phyloP scores from a whole-genome alignment of 2,797 vertebrate species.

The Bryconaethiops microstoma region DNA sequence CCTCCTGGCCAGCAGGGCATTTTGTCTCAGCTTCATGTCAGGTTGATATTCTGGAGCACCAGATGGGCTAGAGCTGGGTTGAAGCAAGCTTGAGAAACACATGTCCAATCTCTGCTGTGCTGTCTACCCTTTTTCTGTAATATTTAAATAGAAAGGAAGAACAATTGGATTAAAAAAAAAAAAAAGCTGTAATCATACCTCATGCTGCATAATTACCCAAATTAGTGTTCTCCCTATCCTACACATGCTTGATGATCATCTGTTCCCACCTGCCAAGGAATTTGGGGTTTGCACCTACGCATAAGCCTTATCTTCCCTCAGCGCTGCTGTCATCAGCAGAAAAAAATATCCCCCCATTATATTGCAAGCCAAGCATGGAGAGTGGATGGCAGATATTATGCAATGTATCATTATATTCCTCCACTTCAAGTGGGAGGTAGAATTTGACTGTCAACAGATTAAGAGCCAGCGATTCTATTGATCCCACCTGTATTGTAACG shows the following conservation, averaged over 20 bases:
- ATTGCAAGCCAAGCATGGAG: constrained; percentile 9
- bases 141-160: not conserved
- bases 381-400: constrained; percentile 31
- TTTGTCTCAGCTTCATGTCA: constrained; percentile 24
- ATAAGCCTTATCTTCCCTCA: not conserved
- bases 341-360: constrained; percentile 35
- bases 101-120: not conserved
- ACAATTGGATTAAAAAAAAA: not conserved
- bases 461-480: constrained; percentile 23
- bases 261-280: constrained; percentile 15
- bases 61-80: not conserved
- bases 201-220: constrained; percentile 21
- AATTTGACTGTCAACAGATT: constrained; percentile 32
- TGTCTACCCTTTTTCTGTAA: not conserved
- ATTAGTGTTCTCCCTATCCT: constrained; percentile 18
- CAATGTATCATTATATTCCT: constrained; percentile 39
- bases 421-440: constrained; percentile 24
- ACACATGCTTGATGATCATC: constrained; percentile 27
- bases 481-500: constrained; percentile 24
- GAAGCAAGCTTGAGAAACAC: not conserved
- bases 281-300: constrained; percentile 29
- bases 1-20: not conserved
- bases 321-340: constrained; percentile 25
- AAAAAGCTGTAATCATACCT: constrained; percentile 9
- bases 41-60: not conserved